A percentile compares a stretch with the other conserved stretches of the same genome.
phyloP scores from a whole-genome alignment of 2,113 vertebrate genomes.

The Tetraodon nigroviridis region DNA sequence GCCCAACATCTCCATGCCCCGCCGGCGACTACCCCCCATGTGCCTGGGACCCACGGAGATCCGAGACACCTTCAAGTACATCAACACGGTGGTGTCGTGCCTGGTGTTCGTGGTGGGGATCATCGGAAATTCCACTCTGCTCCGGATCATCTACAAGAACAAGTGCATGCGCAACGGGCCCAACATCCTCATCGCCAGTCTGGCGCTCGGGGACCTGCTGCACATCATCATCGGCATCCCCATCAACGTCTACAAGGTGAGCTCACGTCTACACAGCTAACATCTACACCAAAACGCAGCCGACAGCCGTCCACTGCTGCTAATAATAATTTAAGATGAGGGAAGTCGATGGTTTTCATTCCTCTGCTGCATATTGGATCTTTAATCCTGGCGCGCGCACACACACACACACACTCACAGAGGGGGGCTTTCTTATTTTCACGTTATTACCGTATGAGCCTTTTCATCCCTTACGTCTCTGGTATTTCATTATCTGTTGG shows the following conservation, averaged over 20 bases:
- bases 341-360: background rate
- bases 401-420: conserved; percentile 5
- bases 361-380: conserved; percentile 4
- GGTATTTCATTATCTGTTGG: conserved; percentile 46
- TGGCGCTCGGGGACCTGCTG: conserved; percentile 91
- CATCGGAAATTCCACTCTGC: conserved; percentile 90
- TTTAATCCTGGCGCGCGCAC: background rate
- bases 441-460: conserved; percentile 46
- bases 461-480: conserved; percentile 40
- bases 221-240: conserved; percentile 93
- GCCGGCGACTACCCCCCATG: conserved; percentile 70
- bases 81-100: conserved; percentile 90
- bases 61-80: conserved; percentile 89
- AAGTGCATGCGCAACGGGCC: conserved; percentile 96
- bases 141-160: conserved; percentile 95
- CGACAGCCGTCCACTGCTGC: background rate
- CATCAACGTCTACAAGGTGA: conserved; percentile 93
- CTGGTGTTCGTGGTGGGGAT: conserved; percentile 90
- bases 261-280: background rate
- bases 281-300: background rate
- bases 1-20: conserved; percentile 59
- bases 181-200: conserved; percentile 92
- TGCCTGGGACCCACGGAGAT: conserved; percentile 81
- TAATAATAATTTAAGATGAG: no score
- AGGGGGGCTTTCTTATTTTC: conserved; percentile 18